Evolutionary conservation across 2,113 vertebrate species (phyloP), one percentile per base, ranked within the genome.

Genomic region (Myiopsitta monachus): DNA sequence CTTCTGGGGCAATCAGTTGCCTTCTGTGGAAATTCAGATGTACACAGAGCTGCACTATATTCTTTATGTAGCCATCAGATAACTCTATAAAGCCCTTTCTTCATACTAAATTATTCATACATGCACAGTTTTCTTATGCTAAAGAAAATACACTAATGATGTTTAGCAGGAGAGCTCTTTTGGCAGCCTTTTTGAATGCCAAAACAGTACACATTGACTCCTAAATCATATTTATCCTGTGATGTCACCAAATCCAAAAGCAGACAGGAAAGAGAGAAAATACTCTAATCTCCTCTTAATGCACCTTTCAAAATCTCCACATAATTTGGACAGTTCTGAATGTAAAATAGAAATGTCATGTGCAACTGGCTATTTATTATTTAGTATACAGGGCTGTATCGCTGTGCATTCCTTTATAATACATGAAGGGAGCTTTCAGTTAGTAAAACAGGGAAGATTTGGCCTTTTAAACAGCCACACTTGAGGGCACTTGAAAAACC

Each of bases 311-410:
- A 92, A 90, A 88, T 75, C 47, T 49, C 62, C 9, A 23, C 19
- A 26, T 64, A 76, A 74, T 78, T 86, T 93, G 91, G 39, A 41
- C 15, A 63, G 81, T 62, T 84, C 12, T 18, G 67, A 59, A 81
- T 82, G 73, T 70, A 88, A 90, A 73, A 52, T 26, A 73, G 62
- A 81, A 59, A 76, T 41, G 87, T 43, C n/a, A 47, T 95, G 90
- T 87, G 91, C 87, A 93, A 74, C 81, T 92, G 87, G 61, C 67
- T 85, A 93, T 95, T 91, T 95, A 80, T 96, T 77, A 95, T 97
- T 97, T 96, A 94, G 67, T 75, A 49, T 70, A 92, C 57, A 70
- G 92, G 83, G 63, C 83, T 85, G 18, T 47, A 70, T 90, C 85
- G 78, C 72, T 77, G 63, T n/a, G 41, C 54, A 17, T 85, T 91